Evolutionary conservation across 2,113 vertebrate genomes (phyloP), one percentile per base, ranked within the genome.

Genomic region (Podocnemis expansa): DNA sequence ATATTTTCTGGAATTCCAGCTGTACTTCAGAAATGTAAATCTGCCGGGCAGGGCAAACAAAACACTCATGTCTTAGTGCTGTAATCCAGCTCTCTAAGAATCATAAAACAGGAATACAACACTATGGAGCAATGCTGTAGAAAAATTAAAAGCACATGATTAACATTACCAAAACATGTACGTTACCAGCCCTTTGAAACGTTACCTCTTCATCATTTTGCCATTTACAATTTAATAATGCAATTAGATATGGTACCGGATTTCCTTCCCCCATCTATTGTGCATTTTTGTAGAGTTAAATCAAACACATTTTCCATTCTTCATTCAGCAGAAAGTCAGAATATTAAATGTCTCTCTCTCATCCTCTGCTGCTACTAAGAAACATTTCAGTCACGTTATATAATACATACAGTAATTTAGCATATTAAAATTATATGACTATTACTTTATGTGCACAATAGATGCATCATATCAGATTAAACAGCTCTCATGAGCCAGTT

Each of bases 151-250:
- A 97, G 94, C 97, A 94, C 86, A 84, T 95, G 97, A 97, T 97
- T 97, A 96, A 97, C 97, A 93, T 93, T 93, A 95, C 78, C 85
- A 91, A 97, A 97, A 93, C 84, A 93, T 87, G 95, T 87, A 92
- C 89, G 93, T 90, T 96, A 89, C 85, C 78, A 95, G 91, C 79
- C 90, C 96, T 97, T 97, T 97, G 94, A 97, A 98, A 97, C 93
- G 87, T 58, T 96, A 96, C 94, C 96, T 96, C 93, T 96, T 95
- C 92, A 89, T 96, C 97, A 96, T 97, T 98, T 97, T 96, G 89
- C 96, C 97, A 96, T 96, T 97, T 98, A 97, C 94, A 97, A 95
- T 97, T 98, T 97, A 96, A 97, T 98, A 98, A 97, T 97, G 97
- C 97, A 98, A 98, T 98, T 97, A 98, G 97, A 97, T 97, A 96